Conservation (phyloP, 2,113 vertebrate species). For the Sceloporus tristichus region DNA sequence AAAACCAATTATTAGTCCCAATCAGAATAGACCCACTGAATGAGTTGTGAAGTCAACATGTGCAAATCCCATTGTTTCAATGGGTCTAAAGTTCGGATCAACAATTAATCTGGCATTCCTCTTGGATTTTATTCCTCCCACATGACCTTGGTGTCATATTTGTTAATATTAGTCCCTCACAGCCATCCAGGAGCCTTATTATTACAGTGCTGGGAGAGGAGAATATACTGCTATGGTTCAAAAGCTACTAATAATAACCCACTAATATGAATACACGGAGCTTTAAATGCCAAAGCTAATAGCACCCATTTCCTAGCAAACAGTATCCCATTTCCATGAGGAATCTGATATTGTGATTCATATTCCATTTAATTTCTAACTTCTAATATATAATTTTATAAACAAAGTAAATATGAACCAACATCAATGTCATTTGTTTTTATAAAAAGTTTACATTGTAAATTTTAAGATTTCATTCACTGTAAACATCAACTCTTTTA, state of each 20-base stretch:
- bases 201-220: no score
- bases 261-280: no score
- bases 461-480: constrained; percentile 20
- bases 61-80: not conserved
- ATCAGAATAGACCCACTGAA: no score
- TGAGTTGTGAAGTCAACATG: no score
- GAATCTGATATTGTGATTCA: constrained; percentile 1
- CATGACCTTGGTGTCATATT: no score
- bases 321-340: not conserved
- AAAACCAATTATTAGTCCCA: no score
- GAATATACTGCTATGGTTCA: no score
- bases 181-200: no score
- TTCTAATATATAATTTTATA: not conserved
- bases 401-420: not conserved
- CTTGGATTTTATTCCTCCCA: not conserved
- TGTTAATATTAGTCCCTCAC: no score
- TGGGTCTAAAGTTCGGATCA: not conserved
- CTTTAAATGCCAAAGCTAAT: constrained; percentile 35
- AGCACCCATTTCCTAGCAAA: constrained; percentile 46
- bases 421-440: not conserved
- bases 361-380: constrained; percentile 20
- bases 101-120: no score
- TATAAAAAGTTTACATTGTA: constrained; percentile 37
- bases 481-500: constrained; percentile 20
- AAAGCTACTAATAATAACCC: no score